Base-by-base conservation (phyloP, 2,888 invertebrate genomes). In the Spisula subtruncata region DNA sequence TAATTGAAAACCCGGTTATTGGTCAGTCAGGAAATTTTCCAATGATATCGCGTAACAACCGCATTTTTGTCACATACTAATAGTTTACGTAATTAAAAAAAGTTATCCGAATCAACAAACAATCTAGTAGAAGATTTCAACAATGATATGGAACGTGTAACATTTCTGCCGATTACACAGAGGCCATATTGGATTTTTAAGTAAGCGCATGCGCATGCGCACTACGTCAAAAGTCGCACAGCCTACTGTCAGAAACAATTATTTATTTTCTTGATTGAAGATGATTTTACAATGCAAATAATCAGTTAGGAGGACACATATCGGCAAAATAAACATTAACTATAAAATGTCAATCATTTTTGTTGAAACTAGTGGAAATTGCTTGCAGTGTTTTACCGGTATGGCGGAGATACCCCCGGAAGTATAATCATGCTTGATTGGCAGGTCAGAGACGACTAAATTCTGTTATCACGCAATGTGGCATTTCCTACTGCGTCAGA, bases 291-390 rank as follows among this genome's bases (percentile, higher is more conserved):
- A 18, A 75, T 75, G 75, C 29, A 51, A 82, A 48, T 54, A 46
- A 81, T 81, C 46, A 48, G 46, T 81, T 51, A 54, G 32, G 51
- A 32, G 81, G 18, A 48, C 29, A 48, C 4, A 25, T 54, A 32
- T 81, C 81, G 51, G n/a, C 29, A 16, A 25, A 81, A 54, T 51
- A 81, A 54, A 54, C 54, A 81, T 81, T 81, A 81, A 81, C 25
- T 75, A 75, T 32, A 32, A 75, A 75, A 75, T 75, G 35, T 35
- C 75, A 75, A 25, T 75, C 75, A 32, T 32, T 32, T 32, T 75
- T 32, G 25, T 18, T 35, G 14, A 75, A 75, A 35, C 0, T 10
- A 35, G 6, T 32, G 75, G 75, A 75, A 75, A 75, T 75, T 75
- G 18, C 75, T 75, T 75, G 75, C 35, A 18, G 32, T 0, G 35